These are phyloP conservation scores for Engystomops pustulosus DNA, from an alignment of 2,113 vertebrate species.

Conservation along the genomic window DNA sequence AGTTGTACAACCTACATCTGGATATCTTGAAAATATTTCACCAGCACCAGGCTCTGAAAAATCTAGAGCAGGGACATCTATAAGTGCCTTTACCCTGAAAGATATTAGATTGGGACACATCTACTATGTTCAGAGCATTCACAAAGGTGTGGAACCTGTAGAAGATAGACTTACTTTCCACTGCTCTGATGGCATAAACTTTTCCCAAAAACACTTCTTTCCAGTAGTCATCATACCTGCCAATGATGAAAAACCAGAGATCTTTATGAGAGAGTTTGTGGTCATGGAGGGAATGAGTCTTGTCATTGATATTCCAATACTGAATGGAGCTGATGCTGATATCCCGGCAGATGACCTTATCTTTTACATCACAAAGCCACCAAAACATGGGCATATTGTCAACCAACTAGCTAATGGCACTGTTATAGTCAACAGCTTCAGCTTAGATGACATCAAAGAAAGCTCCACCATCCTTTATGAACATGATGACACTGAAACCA, in stretches of 20 bases:
- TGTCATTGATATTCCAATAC: conserved; percentile 88
- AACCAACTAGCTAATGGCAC: conserved; percentile 87
- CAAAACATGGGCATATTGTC: conserved; percentile 86
- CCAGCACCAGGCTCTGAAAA: conserved; percentile 95
- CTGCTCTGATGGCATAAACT: conserved; percentile 95
- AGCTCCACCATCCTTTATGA: conserved; percentile 92
- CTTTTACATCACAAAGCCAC: conserved; percentile 83
- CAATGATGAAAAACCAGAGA: conserved; percentile 92
- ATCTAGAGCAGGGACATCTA: conserved; percentile 87
- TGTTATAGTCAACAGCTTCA: conserved; percentile 83
- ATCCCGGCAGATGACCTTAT: conserved; percentile 81
- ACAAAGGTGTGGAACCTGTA: conserved; percentile 88
- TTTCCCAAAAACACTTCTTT: conserved; percentile 88
- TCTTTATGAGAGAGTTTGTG: conserved; percentile 91
- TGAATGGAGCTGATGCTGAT: conserved; percentile 88
- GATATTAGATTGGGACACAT: conserved; percentile 87
- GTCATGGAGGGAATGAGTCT: conserved; percentile 98
- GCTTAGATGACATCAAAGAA: conserved; percentile 89
- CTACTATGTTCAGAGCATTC: conserved; percentile 94
- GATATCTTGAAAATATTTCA: conserved; percentile 93
- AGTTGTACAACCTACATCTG: conserved; percentile 86
- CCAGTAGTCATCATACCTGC: conserved; percentile 84
- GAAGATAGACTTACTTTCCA: conserved; percentile 92
- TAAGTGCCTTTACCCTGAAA: conserved; percentile 92
- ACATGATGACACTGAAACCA: conserved; percentile 92